Conservation (phyloP, 2,113 vertebrate species). For the Halichoeres trimaculatus region DNA sequence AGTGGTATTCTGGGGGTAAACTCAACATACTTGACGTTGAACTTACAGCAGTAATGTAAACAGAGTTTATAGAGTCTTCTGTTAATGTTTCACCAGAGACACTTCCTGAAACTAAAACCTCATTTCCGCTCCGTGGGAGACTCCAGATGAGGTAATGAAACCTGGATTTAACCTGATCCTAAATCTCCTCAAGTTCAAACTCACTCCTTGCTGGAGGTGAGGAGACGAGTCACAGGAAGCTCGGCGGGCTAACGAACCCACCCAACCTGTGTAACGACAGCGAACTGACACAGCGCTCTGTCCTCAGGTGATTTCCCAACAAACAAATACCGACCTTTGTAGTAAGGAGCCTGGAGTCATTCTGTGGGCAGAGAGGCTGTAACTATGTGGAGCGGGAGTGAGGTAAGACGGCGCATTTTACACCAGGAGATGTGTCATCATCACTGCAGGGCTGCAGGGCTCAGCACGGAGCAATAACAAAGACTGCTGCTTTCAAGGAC, state of each 20-base stretch:
- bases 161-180: slow-evolving; percentile 24
- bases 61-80: background rate
- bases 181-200: slow-evolving; percentile 45
- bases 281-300: background rate
- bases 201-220: slow-evolving; percentile 23
- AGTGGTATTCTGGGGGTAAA: slow-evolving; percentile 6
- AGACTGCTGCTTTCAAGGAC: slow-evolving; percentile 18
- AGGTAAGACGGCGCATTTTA: slow-evolving; percentile 25
- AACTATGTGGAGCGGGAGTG: slow-evolving; percentile 2
- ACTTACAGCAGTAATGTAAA: slow-evolving; percentile 21
- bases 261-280: slow-evolving; percentile 39
- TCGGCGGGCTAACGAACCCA: slow-evolving; percentile 32
- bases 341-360: slow-evolving; percentile 31
- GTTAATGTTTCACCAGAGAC: slow-evolving; percentile 24
- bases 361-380: slow-evolving; percentile 14
- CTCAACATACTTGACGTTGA: slow-evolving; percentile 12
- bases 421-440: slow-evolving; percentile 36
- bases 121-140: slow-evolving; percentile 28
- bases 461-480: background rate
- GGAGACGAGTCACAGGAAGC: slow-evolving; percentile 16
- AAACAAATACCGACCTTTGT: slow-evolving; percentile 42
- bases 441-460: slow-evolving; percentile 15
- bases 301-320: slow-evolving; percentile 38
- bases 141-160: slow-evolving; percentile 44
- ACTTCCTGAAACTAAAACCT: background rate